Base-by-base conservation (phyloP, 2,797 vertebrate species). In the Discoglossus pictus region DNA sequence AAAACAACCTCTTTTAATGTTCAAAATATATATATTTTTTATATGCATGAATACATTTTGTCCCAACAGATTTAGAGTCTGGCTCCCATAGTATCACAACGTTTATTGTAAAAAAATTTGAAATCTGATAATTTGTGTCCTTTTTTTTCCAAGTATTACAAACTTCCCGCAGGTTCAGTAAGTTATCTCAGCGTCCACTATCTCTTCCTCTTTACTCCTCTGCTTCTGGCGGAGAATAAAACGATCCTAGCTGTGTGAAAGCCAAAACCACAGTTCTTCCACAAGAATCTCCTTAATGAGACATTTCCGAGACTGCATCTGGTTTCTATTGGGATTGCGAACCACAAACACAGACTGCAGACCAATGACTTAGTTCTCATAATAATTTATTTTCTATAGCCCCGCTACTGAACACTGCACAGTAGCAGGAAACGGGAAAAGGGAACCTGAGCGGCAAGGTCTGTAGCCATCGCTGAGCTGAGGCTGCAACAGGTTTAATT, bases 291-390 rank as follows among this genome's bases (percentile, higher is more conserved):
- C n/a, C 43, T 10, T 66, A 50, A 58, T 54, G 39, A 69, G 58
- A 61, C 31, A 62, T 63, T 70, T 62, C 59, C 43, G 59, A 38
- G 12, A 31, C 6, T 11, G 17, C 51, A 56, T 62, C 61, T 55
- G 59, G 21, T 70, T 63, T 63, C 10, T 24, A 27, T 69, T 61
- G 18, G 10, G 58, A 53, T 34, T 40, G 20, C 12, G 16, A 39
- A 69, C 66, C 58, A 39, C 58, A 62, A 38, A 36, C 17, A 15
- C 15, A 31, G 10, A 20, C 46, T 42, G 5, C 42, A 70, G 61
- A 63, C 61, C 21, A 20, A 31, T 16, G 16, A 42, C 48, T 56
- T 56, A 21, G 13, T 63, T 48, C 67, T 48, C 51, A 56, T 55
- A 47, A 69, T 61, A 34, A 35, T 61, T 61, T 17, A 55, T 65